These are phyloP conservation scores for Drosophila tanythrix DNA, from an alignment of 2,888 invertebrate genomes.

Conservation along the genomic window DNA sequence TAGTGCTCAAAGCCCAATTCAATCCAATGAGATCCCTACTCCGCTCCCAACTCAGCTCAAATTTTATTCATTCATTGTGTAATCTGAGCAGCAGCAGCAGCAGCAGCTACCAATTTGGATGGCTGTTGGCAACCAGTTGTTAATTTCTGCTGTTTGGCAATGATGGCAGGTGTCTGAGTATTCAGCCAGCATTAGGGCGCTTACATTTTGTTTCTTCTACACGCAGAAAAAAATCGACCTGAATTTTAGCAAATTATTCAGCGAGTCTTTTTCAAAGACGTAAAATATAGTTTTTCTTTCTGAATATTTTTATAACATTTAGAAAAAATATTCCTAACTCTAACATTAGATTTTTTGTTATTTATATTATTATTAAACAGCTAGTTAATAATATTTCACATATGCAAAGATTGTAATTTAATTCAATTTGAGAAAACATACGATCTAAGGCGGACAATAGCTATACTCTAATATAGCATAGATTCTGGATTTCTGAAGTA, in stretches of 20 bases:
- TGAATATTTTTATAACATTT: background rate
- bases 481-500: no score
- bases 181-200: slow-evolving; percentile 23
- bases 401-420: fast-evolving
- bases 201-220: slow-evolving; percentile 3
- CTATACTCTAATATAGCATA: background rate
- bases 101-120: slow-evolving; percentile 28
- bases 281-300: background rate
- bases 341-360: background rate
- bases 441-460: background rate
- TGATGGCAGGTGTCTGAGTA: slow-evolving; percentile 53
- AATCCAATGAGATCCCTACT: slow-evolving; percentile 8
- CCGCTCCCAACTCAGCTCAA: slow-evolving; percentile 10
- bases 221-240: background rate
- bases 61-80: slow-evolving; percentile 61
- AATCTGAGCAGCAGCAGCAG: slow-evolving; percentile 40
- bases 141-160: slow-evolving; percentile 67
- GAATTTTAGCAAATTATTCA: background rate
- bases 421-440: background rate
- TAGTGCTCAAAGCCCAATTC: background rate
- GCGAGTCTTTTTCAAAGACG: background rate
- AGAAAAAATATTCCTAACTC: background rate
- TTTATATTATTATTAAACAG: background rate
- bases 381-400: background rate
- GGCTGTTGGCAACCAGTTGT: slow-evolving; percentile 66